Base-by-base conservation (phyloP, 2,888 invertebrate species). In the Calliopum simillimum region DNA sequence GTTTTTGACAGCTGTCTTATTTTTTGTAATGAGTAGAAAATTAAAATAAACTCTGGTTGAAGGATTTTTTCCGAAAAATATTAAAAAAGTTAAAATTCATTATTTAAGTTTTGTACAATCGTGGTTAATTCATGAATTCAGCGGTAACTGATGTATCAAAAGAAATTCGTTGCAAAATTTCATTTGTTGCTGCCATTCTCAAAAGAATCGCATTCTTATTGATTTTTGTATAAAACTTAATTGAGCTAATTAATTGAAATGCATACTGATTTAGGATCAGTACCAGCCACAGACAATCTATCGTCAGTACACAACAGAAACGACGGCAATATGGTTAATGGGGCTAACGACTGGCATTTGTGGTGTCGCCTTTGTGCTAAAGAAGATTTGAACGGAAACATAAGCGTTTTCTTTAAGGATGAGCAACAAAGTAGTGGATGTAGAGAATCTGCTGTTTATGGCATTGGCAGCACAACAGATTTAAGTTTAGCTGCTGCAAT, bases 361-460 rank as follows among this genome's bases (percentile, higher is more conserved):
- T 84, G 85, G 85, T 84, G 84, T 69, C 82, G 84, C 0, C 78
- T 84, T n/a, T 84, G 84, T 68, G 81, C 82, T 25, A 79, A 81
- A 33, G 79, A 81, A 4, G 74, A 79, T 73, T 71, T 71, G 0
- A 71, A 72, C 25, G 76, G 78, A 11, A 80, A 80, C 44, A 71
- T 74, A 0, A 77, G 76, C 74, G 76, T 83, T 1, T 80, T 76
- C 63, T 58, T 71, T 12, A 71, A 73, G 58, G 71, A 76, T 16
- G 76, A 82, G 1, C 58, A 75, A 8, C 69, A 75, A 3, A 62
- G 53, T 46, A 25, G 53, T 12, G 59, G 65, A 16, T 19, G 46
- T 11, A 33, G 33, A 33, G 33, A 33, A 33, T 4, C 33, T 33
- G 8, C 33, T 33, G 16, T 33, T 47, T 21, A 14, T 19, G 47